Evolutionary conservation across 2,113 vertebrate genomes (phyloP).

Genomic region (Passer montanus): DNA sequence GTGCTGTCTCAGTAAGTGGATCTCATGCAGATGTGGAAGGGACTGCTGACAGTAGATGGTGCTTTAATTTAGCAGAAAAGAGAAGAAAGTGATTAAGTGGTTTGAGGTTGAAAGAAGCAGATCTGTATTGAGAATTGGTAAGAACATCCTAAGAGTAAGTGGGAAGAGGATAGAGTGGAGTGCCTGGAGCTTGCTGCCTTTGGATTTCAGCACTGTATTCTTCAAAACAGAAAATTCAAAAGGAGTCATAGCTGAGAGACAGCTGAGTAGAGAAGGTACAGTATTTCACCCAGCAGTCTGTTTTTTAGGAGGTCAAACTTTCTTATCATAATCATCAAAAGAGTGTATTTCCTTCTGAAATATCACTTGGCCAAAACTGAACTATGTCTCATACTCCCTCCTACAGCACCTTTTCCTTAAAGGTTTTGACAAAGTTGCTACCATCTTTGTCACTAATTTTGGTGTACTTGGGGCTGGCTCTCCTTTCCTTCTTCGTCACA

Average conservation of each 20-base stretch:
- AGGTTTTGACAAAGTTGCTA: neutral
- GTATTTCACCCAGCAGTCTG: neutral
- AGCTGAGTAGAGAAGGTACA: neutral
- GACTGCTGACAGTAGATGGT: conserved; percentile 55
- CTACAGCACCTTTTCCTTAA: neutral
- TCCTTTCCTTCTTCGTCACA: neutral
- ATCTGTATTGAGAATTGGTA: neutral
- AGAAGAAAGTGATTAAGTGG: neutral
- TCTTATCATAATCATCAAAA: neutral
- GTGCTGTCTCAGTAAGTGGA: neutral
- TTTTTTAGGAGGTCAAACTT: neutral
- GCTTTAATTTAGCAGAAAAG: conserved; percentile 62
- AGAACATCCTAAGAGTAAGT: neutral
- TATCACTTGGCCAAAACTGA: neutral
- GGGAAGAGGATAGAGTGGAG: neutral
- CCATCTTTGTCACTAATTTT: neutral
- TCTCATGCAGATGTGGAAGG: conserved; percentile 28
- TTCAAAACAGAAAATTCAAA: neutral
- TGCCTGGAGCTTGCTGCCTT: neutral
- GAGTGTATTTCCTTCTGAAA: neutral
- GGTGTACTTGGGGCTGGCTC: neutral
- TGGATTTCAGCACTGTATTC: neutral
- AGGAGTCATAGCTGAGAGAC: neutral
- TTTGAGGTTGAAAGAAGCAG: neutral
- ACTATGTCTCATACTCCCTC: neutral